Evolutionary conservation across 2,113 vertebrate species (phyloP).

Genomic region (Lophura nycthemera): DNA sequence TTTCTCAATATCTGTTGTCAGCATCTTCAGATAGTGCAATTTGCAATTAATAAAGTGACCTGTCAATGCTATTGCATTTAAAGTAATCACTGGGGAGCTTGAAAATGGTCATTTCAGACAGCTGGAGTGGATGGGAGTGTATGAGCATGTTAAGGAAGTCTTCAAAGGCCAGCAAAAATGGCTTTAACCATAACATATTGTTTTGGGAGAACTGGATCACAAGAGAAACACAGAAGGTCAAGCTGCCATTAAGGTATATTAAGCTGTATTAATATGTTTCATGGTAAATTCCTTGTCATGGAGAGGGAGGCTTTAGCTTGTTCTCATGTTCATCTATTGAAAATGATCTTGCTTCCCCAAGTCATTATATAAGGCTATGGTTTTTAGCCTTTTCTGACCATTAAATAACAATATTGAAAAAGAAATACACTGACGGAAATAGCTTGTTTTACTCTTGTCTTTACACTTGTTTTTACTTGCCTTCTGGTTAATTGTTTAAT

Average conservation of each 20-base stretch:
- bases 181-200: rapidly evolving
- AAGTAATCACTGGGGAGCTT: slow-evolving; percentile 17
- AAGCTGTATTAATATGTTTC: neutral
- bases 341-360: neutral
- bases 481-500: slow-evolving; percentile 35
- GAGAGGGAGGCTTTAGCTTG: neutral
- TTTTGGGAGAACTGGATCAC: neutral
- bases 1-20: slow-evolving; percentile 57
- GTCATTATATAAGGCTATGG: neutral
- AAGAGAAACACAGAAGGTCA: neutral
- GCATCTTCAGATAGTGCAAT: slow-evolving; percentile 55
- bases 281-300: neutral
- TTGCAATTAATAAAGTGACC: slow-evolving; percentile 62
- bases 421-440: neutral
- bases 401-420: neutral
- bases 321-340: neutral
- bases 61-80: slow-evolving; percentile 21
- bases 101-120: neutral
- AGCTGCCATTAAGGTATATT: neutral
- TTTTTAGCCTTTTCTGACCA: neutral
- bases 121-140: neutral
- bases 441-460: neutral
- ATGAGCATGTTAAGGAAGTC: neutral
- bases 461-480: neutral
- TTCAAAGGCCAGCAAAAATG: neutral